Evolutionary conservation across 2,888 invertebrate species (phyloP).

Genomic region (Volucella zonaria): DNA sequence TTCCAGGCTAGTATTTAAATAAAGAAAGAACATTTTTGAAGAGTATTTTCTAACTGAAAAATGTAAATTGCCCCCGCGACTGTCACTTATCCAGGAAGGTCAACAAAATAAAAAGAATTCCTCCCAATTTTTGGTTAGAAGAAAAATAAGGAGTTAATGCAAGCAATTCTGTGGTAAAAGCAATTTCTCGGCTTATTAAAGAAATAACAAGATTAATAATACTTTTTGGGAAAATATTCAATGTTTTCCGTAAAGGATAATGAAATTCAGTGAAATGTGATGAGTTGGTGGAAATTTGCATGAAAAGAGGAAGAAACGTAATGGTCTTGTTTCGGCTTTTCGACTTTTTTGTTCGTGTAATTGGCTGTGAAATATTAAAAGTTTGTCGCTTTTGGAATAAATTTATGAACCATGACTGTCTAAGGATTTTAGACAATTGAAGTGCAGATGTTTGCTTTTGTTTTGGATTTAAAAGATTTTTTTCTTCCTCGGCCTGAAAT

Average conservation of each 20-base stretch:
- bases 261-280: constrained; percentile 29
- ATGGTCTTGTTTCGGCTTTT: constrained; percentile 22
- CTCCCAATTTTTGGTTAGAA: not conserved
- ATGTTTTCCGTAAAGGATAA: constrained; percentile 10
- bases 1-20: constrained; percentile 3
- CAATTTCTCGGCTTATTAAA: constrained; percentile 12
- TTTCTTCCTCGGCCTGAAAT: too few species aligned
- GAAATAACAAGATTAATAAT: constrained; percentile 44
- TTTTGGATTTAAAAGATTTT: too few species aligned
- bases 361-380: constrained; percentile 34
- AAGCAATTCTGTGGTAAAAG: constrained; percentile 27
- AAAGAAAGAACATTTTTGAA: not conserved
- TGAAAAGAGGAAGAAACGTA: not conserved
- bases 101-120: constrained; percentile 33
- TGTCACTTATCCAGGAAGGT: constrained; percentile 22
- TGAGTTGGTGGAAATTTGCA: not conserved
- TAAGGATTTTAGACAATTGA: too few species aligned
- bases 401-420: too few species aligned
- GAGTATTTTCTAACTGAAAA: not conserved
- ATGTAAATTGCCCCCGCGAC: not conserved
- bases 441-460: too few species aligned
- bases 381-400: not conserved
- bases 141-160: constrained; percentile 17
- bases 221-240: constrained; percentile 10
- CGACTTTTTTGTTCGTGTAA: constrained; percentile 5